These are phyloP conservation scores for Phragmatobia fuliginosa DNA, from an alignment of 2,888 invertebrate species.

Conservation along the genomic window DNA sequence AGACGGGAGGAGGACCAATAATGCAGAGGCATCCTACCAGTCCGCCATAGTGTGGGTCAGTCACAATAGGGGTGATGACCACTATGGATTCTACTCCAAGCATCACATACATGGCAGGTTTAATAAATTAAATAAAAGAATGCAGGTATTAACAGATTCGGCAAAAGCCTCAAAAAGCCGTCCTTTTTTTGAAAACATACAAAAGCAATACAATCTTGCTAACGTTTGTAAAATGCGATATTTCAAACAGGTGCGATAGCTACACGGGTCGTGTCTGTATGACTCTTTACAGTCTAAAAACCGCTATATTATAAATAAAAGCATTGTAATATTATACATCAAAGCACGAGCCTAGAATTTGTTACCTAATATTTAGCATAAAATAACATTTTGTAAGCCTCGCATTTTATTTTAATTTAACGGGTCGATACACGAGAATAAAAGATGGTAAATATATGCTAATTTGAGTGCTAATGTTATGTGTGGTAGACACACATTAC, in stretches of 20 bases:
- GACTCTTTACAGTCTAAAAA: neutral
- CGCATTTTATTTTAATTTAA: conserved; percentile 27
- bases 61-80: no score
- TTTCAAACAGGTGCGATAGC: neutral
- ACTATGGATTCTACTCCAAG: no score
- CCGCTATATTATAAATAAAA: neutral
- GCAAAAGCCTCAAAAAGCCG: neutral
- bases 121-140: no score
- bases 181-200: no score
- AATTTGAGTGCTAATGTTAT: conserved; percentile 45
- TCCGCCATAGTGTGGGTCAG: no score
- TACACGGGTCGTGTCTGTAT: neutral
- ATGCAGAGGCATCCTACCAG: no score
- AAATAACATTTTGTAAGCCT: conserved; percentile 45
- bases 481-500: conserved; percentile 21
- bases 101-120: no score
- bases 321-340: conserved; percentile 42
- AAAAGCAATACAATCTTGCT: no score
- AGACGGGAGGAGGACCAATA: no score
- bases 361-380: conserved; percentile 42
- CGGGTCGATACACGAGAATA: conserved; percentile 45
- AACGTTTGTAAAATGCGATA: neutral
- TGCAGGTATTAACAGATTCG: no score
- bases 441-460: conserved; percentile 44
- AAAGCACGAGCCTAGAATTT: conserved; percentile 37